Conservation (phyloP, 1,140 invertebrate genomes). For the Aphelenchoides besseyi region DNA sequence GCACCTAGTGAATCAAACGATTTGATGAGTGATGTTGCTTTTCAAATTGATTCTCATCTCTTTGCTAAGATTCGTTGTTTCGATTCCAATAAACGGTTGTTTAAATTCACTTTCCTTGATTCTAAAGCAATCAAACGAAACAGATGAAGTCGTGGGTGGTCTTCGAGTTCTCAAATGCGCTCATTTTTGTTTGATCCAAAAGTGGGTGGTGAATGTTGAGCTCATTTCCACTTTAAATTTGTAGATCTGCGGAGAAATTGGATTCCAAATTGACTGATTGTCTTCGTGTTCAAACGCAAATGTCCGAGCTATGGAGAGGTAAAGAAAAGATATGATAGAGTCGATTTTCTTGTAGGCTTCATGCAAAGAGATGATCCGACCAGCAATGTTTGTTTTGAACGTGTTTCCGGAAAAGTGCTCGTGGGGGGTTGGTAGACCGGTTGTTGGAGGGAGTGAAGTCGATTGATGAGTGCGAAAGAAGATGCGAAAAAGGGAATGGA, state of each 20-base stretch:
- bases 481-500: not conserved
- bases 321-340: not conserved
- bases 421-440: not conserved
- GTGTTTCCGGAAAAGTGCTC: not conserved
- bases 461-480: not conserved
- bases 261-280: not conserved
- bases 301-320: not conserved
- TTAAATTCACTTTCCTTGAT: not conserved
- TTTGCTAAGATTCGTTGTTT: no score
- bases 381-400: not conserved
- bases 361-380: not conserved
- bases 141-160: not conserved
- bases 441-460: not conserved
- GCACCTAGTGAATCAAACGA: no score
- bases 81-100: not conserved
- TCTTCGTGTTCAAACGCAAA: not conserved
- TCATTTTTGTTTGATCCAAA: not conserved
- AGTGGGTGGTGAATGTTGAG: not conserved
- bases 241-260: not conserved
- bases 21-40: no score
- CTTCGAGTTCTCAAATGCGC: not conserved
- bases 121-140: not conserved
- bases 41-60: no score
- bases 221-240: not conserved
- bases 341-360: not conserved